Conservation (phyloP, 1,140 invertebrate genomes). For the Physella acuta region DNA sequence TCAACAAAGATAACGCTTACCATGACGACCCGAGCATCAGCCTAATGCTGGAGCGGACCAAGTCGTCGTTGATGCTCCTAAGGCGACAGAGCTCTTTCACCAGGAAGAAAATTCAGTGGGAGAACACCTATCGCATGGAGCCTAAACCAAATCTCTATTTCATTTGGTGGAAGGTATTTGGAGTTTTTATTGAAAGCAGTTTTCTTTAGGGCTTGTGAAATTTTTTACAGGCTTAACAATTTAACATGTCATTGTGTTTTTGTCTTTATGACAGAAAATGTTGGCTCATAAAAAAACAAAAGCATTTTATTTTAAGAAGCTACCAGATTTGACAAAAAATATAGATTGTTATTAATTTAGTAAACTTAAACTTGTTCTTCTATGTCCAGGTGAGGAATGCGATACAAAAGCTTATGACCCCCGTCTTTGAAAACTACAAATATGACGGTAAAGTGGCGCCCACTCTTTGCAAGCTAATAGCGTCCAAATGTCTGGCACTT, state of each 20-base stretch:
- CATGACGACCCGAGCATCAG: too few species aligned
- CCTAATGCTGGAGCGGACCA: background rate
- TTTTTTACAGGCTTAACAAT: too few species aligned
- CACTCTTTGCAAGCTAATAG: background rate
- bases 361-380: too few species aligned
- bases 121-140: conserved; percentile 4
- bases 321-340: too few species aligned
- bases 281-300: too few species aligned
- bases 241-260: too few species aligned
- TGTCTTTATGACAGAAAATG: too few species aligned
- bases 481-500: background rate
- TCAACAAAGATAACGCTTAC: too few species aligned
- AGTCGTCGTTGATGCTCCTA: background rate
- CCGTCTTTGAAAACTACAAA: background rate
- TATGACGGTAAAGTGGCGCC: background rate
- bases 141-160: conserved; percentile 11
- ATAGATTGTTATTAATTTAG: too few species aligned
- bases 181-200: too few species aligned
- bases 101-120: background rate
- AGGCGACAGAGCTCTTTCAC: background rate
- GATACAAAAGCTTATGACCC: background rate
- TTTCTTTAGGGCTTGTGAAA: too few species aligned
- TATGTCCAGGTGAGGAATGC: conserved; percentile 5
- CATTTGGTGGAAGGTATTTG: conserved; percentile 16
- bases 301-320: too few species aligned